Evolutionary conservation across 2,797 vertebrate genomes (phyloP).

Genomic region (Avahi laniger): DNA sequence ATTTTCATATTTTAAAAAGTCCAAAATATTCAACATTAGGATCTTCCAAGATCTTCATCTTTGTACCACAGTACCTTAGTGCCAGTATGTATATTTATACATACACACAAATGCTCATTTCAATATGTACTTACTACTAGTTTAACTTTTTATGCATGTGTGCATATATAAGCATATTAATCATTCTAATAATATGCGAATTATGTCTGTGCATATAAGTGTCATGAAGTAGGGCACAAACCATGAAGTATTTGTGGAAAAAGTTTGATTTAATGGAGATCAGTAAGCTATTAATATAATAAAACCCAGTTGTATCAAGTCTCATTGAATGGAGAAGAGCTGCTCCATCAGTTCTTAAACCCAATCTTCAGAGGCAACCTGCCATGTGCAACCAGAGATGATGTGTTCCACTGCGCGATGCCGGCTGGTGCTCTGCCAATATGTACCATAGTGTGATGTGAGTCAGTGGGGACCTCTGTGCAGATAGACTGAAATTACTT

Average conservation of each 20-base stretch:
- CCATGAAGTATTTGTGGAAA: slow-evolving; percentile 39
- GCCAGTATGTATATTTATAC: background rate
- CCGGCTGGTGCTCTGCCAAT: slow-evolving; percentile 27
- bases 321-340: slow-evolving; percentile 27
- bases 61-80: background rate
- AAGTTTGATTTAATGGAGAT: slow-evolving; percentile 51
- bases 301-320: slow-evolving; percentile 43
- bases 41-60: background rate
- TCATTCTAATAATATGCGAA: background rate
- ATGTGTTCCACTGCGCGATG: background rate
- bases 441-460: background rate
- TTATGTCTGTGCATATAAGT: background rate
- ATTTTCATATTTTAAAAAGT: background rate
- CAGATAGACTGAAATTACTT: slow-evolving; percentile 74
- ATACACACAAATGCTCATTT: background rate
- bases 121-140: background rate
- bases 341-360: slow-evolving; percentile 26
- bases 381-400: background rate
- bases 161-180: background rate
- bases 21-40: background rate
- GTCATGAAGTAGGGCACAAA: background rate
- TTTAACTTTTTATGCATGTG: background rate
- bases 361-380: slow-evolving; percentile 33
- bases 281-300: slow-evolving; percentile 59
- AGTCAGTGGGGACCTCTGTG: slow-evolving; percentile 55